Base-by-base conservation (phyloP, 2,113 vertebrate genomes). In the Thermophis baileyi region DNA sequence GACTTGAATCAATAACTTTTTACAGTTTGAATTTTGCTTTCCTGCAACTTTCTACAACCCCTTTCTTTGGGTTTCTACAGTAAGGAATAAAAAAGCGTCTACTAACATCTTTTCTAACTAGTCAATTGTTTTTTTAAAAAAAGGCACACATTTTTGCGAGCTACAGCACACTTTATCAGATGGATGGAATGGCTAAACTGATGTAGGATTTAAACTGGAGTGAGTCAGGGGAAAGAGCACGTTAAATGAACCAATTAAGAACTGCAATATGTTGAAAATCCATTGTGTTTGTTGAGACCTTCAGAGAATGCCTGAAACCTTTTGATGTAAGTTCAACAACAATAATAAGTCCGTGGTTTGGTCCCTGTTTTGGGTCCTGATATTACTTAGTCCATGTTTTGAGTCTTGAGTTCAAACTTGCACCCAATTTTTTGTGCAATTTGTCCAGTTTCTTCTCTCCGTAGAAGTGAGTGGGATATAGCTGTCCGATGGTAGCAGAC, bases 101-200 rank as follows among this genome's bases (percentile, higher is more conserved):
- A 14, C 11, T 69, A 69, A 22, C 4, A 14, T 57, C 4, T n/a
- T 69, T n/a, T 30, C 57, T 30, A 63, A 63, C 57, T 30, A 4
- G 27, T 27, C 57, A 11, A n/a, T n/a, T n/a, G n/a, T n/a, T n/a
- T 27, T 60, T 60, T 27, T 11, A 3, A 60, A 60, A 60, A 20
- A 55, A n/a, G 4, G 1, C 60, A 69, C 11, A 11, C 0, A 22
- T 30, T 63, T 63, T 63, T 1, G 1, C 0, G 1, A 12, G 27
- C 60, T n/a, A 69, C 60, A 69, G 27, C 30, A 1, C 1, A 11
- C 27, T 69, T n/a, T 14, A 69, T 69, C 11, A 63, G 60, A n/a
- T 14, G 60, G 60, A n/a, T 63, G 60, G 60, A 63, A 14, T 63
- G 60, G 27, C 27, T 63, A 63, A 63, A 30, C 11, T n/a, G 60